Evolutionary conservation across 1,140 invertebrate species (phyloP).

Genomic region (Batillaria attramentaria): DNA sequence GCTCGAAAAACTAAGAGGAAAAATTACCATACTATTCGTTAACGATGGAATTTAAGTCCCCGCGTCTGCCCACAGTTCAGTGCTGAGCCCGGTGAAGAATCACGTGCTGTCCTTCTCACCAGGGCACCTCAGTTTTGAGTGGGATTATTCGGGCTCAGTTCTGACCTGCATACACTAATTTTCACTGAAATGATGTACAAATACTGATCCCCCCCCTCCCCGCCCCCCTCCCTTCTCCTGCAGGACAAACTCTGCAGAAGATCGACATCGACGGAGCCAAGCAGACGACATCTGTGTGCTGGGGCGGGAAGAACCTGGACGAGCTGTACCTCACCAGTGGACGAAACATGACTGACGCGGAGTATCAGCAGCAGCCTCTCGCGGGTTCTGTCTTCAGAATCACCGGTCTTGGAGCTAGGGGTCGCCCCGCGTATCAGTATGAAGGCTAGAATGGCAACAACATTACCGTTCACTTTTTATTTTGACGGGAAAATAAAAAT

Average conservation of each 20-base stretch:
- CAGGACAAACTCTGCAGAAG: constrained; percentile 12
- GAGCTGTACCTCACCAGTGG: constrained; percentile 84
- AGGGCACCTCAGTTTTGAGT: no score
- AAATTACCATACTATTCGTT: neutral
- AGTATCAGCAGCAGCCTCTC: constrained; percentile 75
- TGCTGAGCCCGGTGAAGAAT: no score
- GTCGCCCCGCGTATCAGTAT: constrained; percentile 35
- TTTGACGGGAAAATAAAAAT: no score
- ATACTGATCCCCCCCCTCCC: no score
- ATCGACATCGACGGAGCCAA: constrained; percentile 76
- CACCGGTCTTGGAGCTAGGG: constrained; percentile 58
- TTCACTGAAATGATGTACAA: neutral
- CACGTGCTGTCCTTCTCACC: no score
- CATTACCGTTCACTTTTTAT: no score
- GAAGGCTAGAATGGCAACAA: no score
- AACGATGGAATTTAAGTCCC: neutral
- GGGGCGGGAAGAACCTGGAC: constrained; percentile 83
- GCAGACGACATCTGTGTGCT: constrained; percentile 84
- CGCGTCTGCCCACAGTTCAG: no score
- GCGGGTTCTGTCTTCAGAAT: constrained; percentile 83
- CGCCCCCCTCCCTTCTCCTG: no score
- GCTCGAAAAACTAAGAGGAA: neutral
- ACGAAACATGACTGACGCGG: constrained; percentile 65
- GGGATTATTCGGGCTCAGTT: no score
- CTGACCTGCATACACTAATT: neutral